A percentile compares a stretch with the other conserved stretches of the same genome.
Evolutionary conservation across 2,888 invertebrate genomes (phyloP).

Genomic region (Himalopsyche kuldschensis): DNA sequence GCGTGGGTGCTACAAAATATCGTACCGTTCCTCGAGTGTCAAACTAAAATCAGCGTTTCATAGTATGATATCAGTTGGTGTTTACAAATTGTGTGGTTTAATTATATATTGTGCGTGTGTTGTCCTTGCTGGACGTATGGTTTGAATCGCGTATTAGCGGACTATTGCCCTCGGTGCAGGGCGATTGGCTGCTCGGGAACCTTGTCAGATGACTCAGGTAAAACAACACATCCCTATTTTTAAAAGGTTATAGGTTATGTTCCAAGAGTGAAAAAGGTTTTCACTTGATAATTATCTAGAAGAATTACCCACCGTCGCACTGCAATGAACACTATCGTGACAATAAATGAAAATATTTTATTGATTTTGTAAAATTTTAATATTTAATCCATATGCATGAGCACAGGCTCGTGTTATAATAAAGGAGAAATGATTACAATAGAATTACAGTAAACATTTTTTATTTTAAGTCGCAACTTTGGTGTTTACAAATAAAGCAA

Average conservation of each 20-base stretch:
- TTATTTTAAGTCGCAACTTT: no score
- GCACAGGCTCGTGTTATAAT: no score
- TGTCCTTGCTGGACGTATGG: neutral
- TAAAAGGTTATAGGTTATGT: constrained; percentile 29
- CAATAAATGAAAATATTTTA: no score
- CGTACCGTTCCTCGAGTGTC: neutral
- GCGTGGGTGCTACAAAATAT: neutral
- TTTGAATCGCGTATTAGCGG: neutral
- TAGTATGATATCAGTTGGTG: neutral
- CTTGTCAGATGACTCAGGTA: constrained; percentile 39
- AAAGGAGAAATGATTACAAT: no score
- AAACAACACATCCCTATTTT: neutral
- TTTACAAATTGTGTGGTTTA: neutral
- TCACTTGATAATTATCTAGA: neutral
- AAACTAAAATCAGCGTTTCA: neutral
- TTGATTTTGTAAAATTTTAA: no score
- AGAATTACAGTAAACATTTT: no score
- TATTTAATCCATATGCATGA: no score
- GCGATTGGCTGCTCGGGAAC: neutral
- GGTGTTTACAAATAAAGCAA: no score
- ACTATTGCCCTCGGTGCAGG: neutral
- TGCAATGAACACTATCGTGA: no score
- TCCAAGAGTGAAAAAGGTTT: neutral
- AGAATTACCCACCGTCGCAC: no score
- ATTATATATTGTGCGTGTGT: neutral